A percentile compares a stretch with the other conserved stretches of the same genome.
Evolutionary conservation across 1,140 invertebrate species (phyloP).

Genomic region (Drosophila nigromelanica): DNA sequence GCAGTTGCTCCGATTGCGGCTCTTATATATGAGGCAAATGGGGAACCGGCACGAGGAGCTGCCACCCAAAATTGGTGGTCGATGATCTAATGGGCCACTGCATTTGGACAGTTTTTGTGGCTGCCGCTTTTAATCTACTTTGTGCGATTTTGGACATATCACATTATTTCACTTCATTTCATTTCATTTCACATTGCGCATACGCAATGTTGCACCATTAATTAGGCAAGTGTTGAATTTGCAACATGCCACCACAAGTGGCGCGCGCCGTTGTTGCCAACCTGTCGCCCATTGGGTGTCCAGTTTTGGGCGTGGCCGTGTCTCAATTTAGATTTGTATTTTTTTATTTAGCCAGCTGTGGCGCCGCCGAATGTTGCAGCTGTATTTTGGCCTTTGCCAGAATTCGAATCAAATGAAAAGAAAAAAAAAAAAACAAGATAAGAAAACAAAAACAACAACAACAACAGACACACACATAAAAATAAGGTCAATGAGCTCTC

Average conservation of each 20-base stretch:
- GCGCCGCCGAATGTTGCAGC: constrained; percentile 1
- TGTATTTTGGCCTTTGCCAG: constrained; percentile 22
- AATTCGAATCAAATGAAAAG: too few relatives aligned
- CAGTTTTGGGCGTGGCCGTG: constrained; percentile 28
- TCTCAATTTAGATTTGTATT: not conserved
- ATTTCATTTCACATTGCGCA: constrained; percentile 16
- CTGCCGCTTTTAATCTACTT: constrained; percentile 39
- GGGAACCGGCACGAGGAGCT: constrained; percentile 4
- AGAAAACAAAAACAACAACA: not conserved
- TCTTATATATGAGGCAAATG: constrained; percentile 59
- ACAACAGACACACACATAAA: not conserved
- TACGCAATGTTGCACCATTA: constrained; percentile 31
- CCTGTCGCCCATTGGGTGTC: not conserved
- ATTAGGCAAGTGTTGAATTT: constrained; percentile 41
- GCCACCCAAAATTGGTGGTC: constrained; percentile 41
- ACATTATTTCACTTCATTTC: constrained; percentile 14
- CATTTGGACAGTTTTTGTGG: constrained; percentile 29
- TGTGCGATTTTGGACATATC: constrained; percentile 47
- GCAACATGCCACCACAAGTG: constrained; percentile 28
- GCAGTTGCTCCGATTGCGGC: constrained; percentile 1
- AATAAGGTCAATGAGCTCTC: constrained; percentile 52
- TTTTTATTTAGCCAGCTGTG: too few relatives aligned
- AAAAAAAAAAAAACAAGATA: too few relatives aligned
- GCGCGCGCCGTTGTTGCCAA: not conserved
- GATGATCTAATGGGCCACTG: constrained; percentile 61